phyloP scores from a whole-genome alignment of 2,113 vertebrate species.

The Colius striatus region DNA sequence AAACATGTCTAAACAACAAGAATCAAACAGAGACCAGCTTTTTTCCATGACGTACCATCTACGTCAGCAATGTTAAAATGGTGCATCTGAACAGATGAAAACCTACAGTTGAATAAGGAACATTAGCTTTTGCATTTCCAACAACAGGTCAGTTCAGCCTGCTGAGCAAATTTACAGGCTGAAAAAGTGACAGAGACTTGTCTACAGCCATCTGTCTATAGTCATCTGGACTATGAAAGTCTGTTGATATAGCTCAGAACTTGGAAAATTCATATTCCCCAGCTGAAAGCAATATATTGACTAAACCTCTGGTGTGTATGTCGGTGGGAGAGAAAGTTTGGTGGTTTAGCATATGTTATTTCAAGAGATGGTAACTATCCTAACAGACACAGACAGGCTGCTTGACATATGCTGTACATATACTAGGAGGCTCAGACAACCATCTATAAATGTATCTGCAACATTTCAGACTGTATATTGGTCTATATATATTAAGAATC shows the following conservation, averaged over 20 bases:
- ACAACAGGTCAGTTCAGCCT: not conserved
- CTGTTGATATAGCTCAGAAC: conserved; percentile 8
- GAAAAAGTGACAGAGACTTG: conserved; percentile 5
- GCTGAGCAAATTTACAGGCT: not conserved
- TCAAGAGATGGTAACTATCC: not conserved
- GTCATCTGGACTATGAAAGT: conserved; percentile 1
- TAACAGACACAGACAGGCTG: conserved; percentile 8
- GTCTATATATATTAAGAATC: not conserved
- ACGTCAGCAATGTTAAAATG: not conserved
- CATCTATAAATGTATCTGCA: not conserved
- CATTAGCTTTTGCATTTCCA: not conserved
- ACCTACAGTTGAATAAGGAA: not conserved
- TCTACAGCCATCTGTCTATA: no score
- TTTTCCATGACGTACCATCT: not conserved
- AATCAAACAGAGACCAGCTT: conserved; percentile 4
- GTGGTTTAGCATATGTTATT: conserved; percentile 28
- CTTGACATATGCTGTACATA: conserved; percentile 10
- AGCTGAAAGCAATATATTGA: conserved; percentile 42
- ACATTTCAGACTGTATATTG: not conserved
- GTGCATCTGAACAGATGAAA: not conserved
- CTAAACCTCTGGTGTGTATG: conserved; percentile 20
- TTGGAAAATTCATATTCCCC: not conserved
- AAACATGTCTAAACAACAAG: conserved; percentile 30
- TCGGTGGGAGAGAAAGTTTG: conserved; percentile 8
- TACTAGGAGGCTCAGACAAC: not conserved